phyloP scores from a whole-genome alignment of 2,888 invertebrate genomes.

The Andrena flavipes region DNA sequence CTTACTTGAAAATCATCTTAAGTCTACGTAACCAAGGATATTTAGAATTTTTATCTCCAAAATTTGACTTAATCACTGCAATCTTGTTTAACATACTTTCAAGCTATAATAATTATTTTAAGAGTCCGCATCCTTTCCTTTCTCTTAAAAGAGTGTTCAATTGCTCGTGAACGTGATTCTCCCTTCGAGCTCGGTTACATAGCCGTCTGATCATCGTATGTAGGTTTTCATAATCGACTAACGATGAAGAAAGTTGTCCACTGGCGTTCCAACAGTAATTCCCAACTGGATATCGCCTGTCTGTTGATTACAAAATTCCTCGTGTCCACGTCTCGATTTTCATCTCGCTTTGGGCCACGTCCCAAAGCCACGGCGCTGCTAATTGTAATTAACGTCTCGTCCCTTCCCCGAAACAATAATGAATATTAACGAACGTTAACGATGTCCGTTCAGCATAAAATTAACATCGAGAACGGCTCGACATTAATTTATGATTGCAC shows the following conservation, averaged over 20 bases:
- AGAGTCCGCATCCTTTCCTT: no score
- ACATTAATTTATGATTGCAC: conserved; percentile 33
- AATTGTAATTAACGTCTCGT: conserved; percentile 57
- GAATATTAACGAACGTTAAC: conserved; percentile 59
- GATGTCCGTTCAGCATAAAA: conserved; percentile 35
- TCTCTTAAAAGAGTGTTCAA: no score
- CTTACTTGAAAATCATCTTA: no score
- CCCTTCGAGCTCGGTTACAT: no score
- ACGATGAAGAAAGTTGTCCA: not conserved
- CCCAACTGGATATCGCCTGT: not conserved
- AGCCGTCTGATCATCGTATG: no score
- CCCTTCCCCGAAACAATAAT: conserved; percentile 49
- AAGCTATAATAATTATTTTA: no score
- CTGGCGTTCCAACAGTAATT: not conserved
- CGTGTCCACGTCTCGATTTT: not conserved
- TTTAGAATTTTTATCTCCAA: no score
- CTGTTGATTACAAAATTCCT: not conserved
- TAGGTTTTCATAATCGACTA: no score
- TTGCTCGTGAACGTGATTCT: no score
- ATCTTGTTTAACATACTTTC: no score
- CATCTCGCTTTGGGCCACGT: not conserved
- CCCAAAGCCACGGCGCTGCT: conserved; percentile 3
- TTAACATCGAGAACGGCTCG: conserved; percentile 19
- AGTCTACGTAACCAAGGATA: no score
- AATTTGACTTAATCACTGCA: no score